Evolutionary conservation across 2,888 invertebrate species (phyloP).

Genomic region (Odontocolon sp.): DNA sequence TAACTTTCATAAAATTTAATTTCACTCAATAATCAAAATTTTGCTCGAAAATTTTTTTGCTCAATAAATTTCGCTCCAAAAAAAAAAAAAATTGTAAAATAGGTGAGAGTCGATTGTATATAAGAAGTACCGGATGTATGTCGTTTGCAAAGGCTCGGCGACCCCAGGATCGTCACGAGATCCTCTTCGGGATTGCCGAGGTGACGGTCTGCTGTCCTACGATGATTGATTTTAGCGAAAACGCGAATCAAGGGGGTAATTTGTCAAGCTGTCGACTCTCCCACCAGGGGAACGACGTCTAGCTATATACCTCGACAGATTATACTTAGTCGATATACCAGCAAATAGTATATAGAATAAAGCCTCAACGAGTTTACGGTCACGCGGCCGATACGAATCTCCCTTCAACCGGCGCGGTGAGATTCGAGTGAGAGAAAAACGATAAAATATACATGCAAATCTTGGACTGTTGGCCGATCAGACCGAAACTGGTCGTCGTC

Average conservation of each 20-base stretch:
- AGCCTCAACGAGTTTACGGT: constrained; percentile 55
- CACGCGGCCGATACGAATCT: constrained; percentile 58
- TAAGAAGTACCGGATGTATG: background rate
- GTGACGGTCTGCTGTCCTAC: constrained; percentile 39
- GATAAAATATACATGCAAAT: constrained; percentile 46
- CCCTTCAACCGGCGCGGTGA: constrained; percentile 17
- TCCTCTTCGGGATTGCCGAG: constrained; percentile 2
- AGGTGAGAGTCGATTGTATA: background rate
- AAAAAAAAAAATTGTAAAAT: background rate
- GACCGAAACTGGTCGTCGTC: constrained; percentile 31
- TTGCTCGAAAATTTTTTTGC: too few species aligned
- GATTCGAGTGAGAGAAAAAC: constrained; percentile 48
- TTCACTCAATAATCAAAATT: too few species aligned
- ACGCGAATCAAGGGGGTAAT: constrained; percentile 79
- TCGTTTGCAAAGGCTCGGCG: background rate
- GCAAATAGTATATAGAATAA: constrained; percentile 11
- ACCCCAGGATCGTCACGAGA: background rate
- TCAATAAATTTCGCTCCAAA: too few species aligned
- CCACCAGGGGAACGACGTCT: constrained; percentile 60
- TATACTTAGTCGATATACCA: constrained; percentile 5
- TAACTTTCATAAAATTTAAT: too few species aligned
- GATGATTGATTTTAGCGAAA: constrained; percentile 80
- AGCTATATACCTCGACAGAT: constrained; percentile 61
- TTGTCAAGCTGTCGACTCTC: constrained; percentile 80
- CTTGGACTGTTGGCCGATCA: background rate